Evolutionary conservation across 2,113 vertebrate species (phyloP).

Genomic region (Clarias gariepinus): DNA sequence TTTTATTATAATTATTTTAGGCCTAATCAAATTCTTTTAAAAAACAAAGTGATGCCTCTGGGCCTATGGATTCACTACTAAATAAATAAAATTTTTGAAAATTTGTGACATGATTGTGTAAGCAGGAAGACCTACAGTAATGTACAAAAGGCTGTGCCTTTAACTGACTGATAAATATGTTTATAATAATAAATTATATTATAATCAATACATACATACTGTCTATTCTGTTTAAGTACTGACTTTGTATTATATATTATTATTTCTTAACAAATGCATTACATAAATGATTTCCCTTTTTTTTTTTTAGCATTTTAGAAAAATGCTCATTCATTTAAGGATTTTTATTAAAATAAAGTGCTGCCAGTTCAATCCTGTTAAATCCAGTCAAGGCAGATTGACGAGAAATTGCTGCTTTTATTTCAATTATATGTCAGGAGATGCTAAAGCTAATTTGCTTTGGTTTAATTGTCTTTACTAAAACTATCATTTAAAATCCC

Average conservation of each 20-base stretch:
- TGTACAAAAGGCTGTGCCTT: background rate
- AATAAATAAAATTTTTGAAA: background rate
- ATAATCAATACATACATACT: background rate
- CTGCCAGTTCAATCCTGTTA: slow-evolving; percentile 1
- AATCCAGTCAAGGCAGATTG: slow-evolving; percentile 8
- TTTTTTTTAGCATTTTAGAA: background rate
- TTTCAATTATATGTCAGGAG: slow-evolving; percentile 19
- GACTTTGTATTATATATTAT: background rate
- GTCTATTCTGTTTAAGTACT: background rate
- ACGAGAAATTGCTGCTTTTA: background rate
- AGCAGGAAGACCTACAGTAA: background rate
- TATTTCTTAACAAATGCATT: background rate
- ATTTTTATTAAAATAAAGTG: background rate
- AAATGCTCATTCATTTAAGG: background rate
- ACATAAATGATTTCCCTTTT: background rate
- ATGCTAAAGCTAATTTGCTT: slow-evolving; percentile 13
- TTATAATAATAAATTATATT: background rate
- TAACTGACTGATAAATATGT: background rate
- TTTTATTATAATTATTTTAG: background rate
- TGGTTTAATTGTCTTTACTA: background rate
- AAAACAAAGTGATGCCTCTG: background rate
- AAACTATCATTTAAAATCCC: slow-evolving; percentile 1
- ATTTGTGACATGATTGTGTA: background rate
- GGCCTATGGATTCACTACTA: background rate
- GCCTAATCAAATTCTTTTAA: background rate